These are phyloP conservation scores for Falco peregrinus DNA, from an alignment of 2,797 vertebrate species.

Conservation along the genomic window DNA sequence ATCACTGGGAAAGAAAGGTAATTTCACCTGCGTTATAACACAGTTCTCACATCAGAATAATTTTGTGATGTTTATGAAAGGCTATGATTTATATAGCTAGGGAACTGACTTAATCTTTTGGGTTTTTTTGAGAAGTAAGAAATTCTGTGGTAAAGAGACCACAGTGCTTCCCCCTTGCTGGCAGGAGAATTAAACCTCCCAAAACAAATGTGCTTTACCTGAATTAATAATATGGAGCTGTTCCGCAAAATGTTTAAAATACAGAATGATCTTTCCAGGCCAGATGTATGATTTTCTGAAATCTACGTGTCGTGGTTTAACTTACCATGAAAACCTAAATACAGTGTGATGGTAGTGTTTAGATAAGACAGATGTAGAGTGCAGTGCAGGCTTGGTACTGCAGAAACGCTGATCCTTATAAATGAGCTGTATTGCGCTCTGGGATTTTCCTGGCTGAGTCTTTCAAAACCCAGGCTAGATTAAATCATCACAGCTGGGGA, in stretches of 20 bases:
- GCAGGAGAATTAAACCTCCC: neutral
- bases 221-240: constrained; percentile 26
- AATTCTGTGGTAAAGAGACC: constrained; percentile 1
- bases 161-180: constrained; percentile 2
- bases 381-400: neutral
- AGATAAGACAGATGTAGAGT: constrained; percentile 65
- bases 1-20: neutral
- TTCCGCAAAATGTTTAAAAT: constrained; percentile 20
- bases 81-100: constrained; percentile 6
- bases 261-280: constrained; percentile 47
- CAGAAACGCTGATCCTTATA: constrained; percentile 55
- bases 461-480: constrained; percentile 45
- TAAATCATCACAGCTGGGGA: constrained; percentile 62
- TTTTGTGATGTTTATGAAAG: constrained; percentile 21
- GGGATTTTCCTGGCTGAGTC: constrained; percentile 59
- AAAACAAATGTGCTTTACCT: neutral
- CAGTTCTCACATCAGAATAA: constrained; percentile 16
- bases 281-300: constrained; percentile 41
- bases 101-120: neutral
- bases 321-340: constrained; percentile 66
- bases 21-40: neutral
- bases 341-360: constrained; percentile 68
- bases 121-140: neutral
- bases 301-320: constrained; percentile 47
- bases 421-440: constrained; percentile 50